These are phyloP conservation scores for Parthenolecanium corni DNA, from an alignment of 2,888 invertebrate genomes.

Conservation along the genomic window DNA sequence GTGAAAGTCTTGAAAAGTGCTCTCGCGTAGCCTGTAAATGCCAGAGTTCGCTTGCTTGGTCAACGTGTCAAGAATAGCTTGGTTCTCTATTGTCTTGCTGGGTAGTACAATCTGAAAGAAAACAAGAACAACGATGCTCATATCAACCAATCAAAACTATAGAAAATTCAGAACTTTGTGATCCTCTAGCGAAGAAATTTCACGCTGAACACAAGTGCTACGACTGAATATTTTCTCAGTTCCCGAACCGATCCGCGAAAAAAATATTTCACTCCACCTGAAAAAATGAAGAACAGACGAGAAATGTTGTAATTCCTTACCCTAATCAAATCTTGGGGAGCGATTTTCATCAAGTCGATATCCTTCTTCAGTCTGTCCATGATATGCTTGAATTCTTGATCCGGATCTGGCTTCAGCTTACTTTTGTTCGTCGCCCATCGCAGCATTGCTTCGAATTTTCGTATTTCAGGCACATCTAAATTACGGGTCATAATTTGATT, in stretches of 20 bases:
- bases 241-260: too few species aligned
- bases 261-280: neutral
- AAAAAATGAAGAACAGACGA: neutral
- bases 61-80: conserved; percentile 78
- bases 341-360: conserved; percentile 77
- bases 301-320: conserved; percentile 39
- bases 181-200: too few species aligned
- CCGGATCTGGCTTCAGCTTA: conserved; percentile 58
- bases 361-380: conserved; percentile 85
- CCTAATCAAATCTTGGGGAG: conserved; percentile 84
- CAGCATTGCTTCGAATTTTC: conserved; percentile 87
- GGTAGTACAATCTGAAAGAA: conserved; percentile 65
- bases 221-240: too few species aligned
- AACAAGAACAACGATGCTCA: neutral
- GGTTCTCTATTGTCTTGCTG: conserved; percentile 84
- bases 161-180: too few species aligned
- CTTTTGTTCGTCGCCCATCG: conserved; percentile 80
- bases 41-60: conserved; percentile 89
- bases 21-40: conserved; percentile 82
- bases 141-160: too few species aligned
- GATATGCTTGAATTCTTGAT: conserved; percentile 75
- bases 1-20: conserved; percentile 74
- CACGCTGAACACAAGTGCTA: too few species aligned
- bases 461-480: conserved; percentile 74
- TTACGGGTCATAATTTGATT: conserved; percentile 52